A percentile compares a stretch with the other conserved stretches of the same genome.
Conservation (phyloP, 2,888 invertebrate species). For the Pilophorus perplexus region DNA sequence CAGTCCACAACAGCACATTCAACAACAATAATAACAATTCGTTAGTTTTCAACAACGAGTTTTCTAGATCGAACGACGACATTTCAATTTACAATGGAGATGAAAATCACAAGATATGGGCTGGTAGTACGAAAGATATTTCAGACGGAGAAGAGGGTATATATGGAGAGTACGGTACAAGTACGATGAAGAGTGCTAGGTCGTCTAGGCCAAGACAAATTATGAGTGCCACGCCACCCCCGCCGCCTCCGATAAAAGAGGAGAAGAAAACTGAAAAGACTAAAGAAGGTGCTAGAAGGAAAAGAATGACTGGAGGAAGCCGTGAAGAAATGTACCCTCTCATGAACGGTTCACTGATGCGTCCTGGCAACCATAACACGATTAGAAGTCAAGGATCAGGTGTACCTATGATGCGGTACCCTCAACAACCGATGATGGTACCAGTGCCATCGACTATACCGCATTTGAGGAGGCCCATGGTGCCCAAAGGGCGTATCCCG, state of each 20-base stretch:
- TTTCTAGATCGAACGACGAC: slow-evolving; percentile 61
- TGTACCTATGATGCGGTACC: slow-evolving; percentile 33
- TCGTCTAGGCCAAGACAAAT: slow-evolving; percentile 71
- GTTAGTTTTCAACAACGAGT: slow-evolving; percentile 54
- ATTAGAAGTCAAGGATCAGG: slow-evolving; percentile 23
- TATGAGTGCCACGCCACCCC: slow-evolving; percentile 72
- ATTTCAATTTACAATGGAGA: slow-evolving; percentile 84
- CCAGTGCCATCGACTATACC: slow-evolving; percentile 50
- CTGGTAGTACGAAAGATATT: slow-evolving; percentile 60
- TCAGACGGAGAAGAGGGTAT: slow-evolving; percentile 66
- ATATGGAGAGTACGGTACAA: slow-evolving; percentile 66
- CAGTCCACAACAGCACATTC: slow-evolving; percentile 51
- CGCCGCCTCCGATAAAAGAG: slow-evolving; percentile 68
- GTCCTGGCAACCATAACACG: slow-evolving; percentile 49
- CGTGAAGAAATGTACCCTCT: slow-evolving; percentile 59
- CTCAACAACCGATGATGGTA: slow-evolving; percentile 50
- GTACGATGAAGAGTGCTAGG: slow-evolving; percentile 56
- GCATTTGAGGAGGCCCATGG: slow-evolving; percentile 48
- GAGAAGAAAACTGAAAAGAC: slow-evolving; percentile 56
- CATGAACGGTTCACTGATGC: slow-evolving; percentile 51
- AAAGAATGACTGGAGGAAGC: slow-evolving; percentile 60
- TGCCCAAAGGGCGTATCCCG: slow-evolving; percentile 36
- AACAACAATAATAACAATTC: slow-evolving; percentile 52
- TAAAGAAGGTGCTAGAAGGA: slow-evolving; percentile 52
- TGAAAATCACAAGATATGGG: slow-evolving; percentile 93